A percentile compares a stretch with the other conserved stretches of the same genome.
These are phyloP conservation scores for Lepidothrix coronata DNA, from an alignment of 2,113 vertebrate species.

Conservation along the genomic window DNA sequence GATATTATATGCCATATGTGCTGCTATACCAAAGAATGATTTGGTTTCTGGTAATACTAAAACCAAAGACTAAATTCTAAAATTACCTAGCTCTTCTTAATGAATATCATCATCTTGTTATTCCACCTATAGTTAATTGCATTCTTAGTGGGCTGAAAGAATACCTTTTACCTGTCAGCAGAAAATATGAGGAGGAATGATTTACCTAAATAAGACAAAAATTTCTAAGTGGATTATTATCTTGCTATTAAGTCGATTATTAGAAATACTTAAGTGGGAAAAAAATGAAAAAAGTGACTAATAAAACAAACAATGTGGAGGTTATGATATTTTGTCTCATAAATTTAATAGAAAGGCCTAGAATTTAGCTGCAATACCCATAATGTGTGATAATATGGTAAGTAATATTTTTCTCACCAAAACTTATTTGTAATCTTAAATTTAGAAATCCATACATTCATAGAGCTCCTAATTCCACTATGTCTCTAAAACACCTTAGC, in stretches of 20 bases:
- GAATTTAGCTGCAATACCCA: background rate
- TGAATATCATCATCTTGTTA: constrained; percentile 43
- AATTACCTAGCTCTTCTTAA: constrained; percentile 55
- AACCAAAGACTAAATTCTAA: constrained; percentile 56
- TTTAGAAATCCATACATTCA: background rate
- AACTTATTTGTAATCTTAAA: background rate
- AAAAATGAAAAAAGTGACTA: background rate
- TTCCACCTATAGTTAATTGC: constrained; percentile 48
- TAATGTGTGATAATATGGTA: background rate
- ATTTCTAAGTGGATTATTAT: background rate
- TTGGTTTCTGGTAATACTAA: constrained; percentile 57
- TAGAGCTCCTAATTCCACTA: background rate
- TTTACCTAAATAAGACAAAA: background rate
- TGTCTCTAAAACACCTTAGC: background rate
- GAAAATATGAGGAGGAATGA: background rate
- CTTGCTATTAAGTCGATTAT: background rate
- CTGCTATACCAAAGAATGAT: constrained; percentile 47
- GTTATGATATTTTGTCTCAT: background rate
- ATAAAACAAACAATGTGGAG: background rate
- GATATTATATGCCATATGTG: constrained; percentile 74
- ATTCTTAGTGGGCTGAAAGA: constrained; percentile 1
- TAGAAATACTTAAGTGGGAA: background rate
- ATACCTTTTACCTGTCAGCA: background rate
- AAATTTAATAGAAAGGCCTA: background rate
- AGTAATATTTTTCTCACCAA: background rate